A percentile compares a stretch with the other conserved stretches of the same genome.
Evolutionary conservation across 1,140 invertebrate species (phyloP).

Genomic region (Megathymus violae): DNA sequence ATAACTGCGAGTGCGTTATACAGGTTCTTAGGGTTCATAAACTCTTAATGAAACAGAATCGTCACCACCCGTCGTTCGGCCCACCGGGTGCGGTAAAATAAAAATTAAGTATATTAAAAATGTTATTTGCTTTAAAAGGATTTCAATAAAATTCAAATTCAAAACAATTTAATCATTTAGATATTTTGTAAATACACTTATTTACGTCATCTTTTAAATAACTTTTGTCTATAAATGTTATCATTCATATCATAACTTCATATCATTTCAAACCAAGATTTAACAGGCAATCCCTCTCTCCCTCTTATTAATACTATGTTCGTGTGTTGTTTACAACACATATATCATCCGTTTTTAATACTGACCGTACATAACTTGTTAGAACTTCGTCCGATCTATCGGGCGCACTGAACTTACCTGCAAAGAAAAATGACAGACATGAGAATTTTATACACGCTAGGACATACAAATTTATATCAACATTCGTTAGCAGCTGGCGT

Average conservation of each 20-base stretch:
- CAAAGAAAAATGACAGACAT: constrained; percentile 41
- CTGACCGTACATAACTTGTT: constrained; percentile 39
- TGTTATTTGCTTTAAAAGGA: too few species aligned
- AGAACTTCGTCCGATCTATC: constrained; percentile 34
- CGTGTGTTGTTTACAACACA: not conserved
- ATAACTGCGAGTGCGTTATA: too few species aligned
- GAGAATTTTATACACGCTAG: constrained; percentile 28
- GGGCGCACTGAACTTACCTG: constrained; percentile 49
- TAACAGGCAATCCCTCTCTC: too few species aligned
- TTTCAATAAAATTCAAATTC: too few species aligned
- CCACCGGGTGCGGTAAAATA: not conserved
- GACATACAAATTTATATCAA: constrained; percentile 18
- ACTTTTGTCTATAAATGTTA: too few species aligned
- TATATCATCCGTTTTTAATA: not conserved
- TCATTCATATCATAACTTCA: too few species aligned
- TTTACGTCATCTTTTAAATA: too few species aligned
- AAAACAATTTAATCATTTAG: too few species aligned
- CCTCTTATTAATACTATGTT: too few species aligned
- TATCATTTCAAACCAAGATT: too few species aligned
- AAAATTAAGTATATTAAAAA: not conserved
- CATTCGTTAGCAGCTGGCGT: constrained; percentile 5
- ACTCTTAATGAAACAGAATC: not conserved
- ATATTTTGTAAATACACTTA: too few species aligned
- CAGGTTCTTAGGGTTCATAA: too few species aligned
- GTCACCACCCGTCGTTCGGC: not conserved